Conservation (phyloP, 2,888 invertebrate genomes). For the Deroplatys truncata region DNA sequence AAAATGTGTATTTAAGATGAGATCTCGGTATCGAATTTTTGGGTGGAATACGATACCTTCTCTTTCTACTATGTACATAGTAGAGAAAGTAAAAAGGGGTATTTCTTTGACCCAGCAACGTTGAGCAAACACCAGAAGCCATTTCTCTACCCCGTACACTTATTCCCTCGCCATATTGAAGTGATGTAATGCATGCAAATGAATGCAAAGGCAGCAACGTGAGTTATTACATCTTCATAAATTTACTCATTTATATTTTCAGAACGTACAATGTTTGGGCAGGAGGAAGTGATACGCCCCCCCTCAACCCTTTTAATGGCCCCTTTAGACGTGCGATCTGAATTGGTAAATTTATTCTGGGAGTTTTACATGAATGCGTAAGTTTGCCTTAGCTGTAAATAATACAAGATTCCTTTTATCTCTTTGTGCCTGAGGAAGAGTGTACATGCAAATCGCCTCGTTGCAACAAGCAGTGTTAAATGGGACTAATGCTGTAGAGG, state of each 20-base stretch:
- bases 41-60: too few relatives aligned
- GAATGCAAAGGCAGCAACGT: background rate
- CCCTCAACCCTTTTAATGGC: background rate
- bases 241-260: slow-evolving; percentile 10
- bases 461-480: background rate
- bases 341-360: background rate
- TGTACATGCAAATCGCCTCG: background rate
- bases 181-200: background rate
- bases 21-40: too few relatives aligned
- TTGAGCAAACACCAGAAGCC: background rate
- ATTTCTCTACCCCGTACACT: background rate
- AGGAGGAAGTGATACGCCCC: background rate
- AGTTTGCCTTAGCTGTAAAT: background rate
- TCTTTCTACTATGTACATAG: too few relatives aligned
- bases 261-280: background rate
- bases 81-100: too few relatives aligned
- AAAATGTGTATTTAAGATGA: too few relatives aligned
- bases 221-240: slow-evolving; percentile 10
- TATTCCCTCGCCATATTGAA: background rate
- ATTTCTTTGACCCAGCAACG: background rate
- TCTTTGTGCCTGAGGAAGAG: background rate
- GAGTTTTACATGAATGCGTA: background rate
- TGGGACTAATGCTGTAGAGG: background rate
- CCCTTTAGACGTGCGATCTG: background rate
- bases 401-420: background rate